phyloP scores from a whole-genome alignment of 2,797 vertebrate species.

The Cynopterus sphinx region DNA sequence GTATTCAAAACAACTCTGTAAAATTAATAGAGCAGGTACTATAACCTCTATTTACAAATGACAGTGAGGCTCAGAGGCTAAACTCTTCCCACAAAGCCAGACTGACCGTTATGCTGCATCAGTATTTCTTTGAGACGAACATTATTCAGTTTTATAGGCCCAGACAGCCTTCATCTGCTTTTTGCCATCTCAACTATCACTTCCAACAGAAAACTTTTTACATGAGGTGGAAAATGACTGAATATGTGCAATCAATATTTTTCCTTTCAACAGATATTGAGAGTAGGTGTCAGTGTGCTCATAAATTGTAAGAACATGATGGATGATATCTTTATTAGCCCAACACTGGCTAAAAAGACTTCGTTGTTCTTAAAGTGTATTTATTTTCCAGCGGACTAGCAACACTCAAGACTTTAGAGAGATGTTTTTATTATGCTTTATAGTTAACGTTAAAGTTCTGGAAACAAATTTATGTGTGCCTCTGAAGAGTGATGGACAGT shows the following conservation, averaged over 20 bases:
- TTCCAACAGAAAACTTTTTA: not conserved
- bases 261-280: not conserved
- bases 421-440: conserved; percentile 24
- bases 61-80: not conserved
- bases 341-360: not conserved
- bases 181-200: not conserved
- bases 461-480: not conserved
- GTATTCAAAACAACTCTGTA: not conserved
- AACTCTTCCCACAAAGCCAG: not conserved
- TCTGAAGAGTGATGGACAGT: not conserved
- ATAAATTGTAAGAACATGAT: not conserved
- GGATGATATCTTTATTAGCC: not conserved
- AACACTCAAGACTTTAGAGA: not conserved
- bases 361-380: not conserved
- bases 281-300: not conserved
- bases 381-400: not conserved
- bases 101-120: not conserved
- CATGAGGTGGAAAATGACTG: not conserved
- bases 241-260: not conserved
- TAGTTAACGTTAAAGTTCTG: conserved; percentile 10
- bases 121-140: not conserved
- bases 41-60: not conserved
- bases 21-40: not conserved
- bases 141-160: not conserved
- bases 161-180: not conserved